Evolutionary conservation across 2,113 vertebrate species (phyloP).

Genomic region (Vanacampus margaritifer): DNA sequence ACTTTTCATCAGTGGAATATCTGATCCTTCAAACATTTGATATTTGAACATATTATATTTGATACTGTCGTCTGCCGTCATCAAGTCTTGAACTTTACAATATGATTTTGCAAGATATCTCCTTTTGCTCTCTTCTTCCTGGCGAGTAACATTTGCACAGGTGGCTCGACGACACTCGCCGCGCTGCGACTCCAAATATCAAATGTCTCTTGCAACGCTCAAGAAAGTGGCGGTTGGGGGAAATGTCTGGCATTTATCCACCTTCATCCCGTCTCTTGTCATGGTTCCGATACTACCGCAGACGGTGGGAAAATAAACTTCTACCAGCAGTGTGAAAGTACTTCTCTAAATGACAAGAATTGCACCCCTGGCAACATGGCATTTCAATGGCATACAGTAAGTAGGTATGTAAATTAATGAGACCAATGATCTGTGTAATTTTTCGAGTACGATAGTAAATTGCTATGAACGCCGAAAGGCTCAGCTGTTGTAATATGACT

Average conservation of each 20-base stretch:
- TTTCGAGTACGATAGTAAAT: no score
- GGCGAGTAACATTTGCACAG: conserved; percentile 37
- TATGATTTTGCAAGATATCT: conserved; percentile 35
- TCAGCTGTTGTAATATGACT: no score
- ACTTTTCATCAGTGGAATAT: neutral
- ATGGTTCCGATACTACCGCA: neutral
- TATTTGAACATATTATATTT: neutral
- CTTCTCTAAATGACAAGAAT: no score
- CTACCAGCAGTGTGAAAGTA: no score
- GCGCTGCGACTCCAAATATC: conserved; percentile 19
- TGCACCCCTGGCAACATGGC: no score
- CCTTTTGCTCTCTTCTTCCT: conserved; percentile 1
- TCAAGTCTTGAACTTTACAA: conserved; percentile 3
- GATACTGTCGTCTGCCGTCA: neutral
- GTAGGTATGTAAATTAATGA: no score
- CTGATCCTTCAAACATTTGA: neutral
- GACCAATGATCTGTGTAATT: no score
- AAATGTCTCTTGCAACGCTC: conserved; percentile 13
- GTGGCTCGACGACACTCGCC: conserved; percentile 9
- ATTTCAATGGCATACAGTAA: no score
- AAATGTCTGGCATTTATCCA: neutral
- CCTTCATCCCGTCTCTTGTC: neutral
- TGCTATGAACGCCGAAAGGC: no score
- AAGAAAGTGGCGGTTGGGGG: neutral
- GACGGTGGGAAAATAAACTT: neutral